Evolutionary conservation across 2,888 invertebrate species (phyloP).

Genomic region (Apodemia hepburni): DNA sequence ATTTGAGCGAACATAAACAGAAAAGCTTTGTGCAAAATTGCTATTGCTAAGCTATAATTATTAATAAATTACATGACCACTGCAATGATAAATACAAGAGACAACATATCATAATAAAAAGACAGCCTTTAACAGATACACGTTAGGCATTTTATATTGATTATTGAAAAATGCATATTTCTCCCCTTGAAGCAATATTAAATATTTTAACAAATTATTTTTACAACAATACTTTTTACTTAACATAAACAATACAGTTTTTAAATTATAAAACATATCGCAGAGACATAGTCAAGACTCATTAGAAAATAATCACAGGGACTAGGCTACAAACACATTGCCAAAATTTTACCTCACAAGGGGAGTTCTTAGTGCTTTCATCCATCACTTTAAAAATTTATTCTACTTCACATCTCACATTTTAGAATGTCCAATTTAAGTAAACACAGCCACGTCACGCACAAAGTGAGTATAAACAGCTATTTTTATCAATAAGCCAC

Average conservation of each 20-base stretch:
- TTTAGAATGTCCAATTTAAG: slow-evolving; percentile 54
- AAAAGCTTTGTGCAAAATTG: slow-evolving; percentile 48
- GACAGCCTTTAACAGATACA: not conserved
- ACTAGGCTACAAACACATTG: slow-evolving; percentile 44
- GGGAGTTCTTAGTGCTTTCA: slow-evolving; percentile 69
- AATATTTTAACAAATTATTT: slow-evolving; percentile 3
- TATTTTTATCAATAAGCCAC: slow-evolving; percentile 73
- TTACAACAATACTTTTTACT: slow-evolving; percentile 2
- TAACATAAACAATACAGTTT: not conserved
- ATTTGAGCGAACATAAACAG: slow-evolving; percentile 39
- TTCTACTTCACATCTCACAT: slow-evolving; percentile 69
- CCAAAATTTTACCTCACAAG: slow-evolving; percentile 74
- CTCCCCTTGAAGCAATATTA: slow-evolving; percentile 21
- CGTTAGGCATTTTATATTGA: not conserved
- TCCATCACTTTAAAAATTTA: slow-evolving; percentile 67
- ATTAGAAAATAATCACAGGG: slow-evolving; percentile 24
- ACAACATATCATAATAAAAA: not conserved
- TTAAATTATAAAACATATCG: not conserved
- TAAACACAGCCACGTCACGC: slow-evolving; percentile 57
- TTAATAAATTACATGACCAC: slow-evolving; percentile 5
- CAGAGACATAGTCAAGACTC: slow-evolving; percentile 1
- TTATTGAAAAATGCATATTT: slow-evolving; percentile 12
- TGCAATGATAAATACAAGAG: not conserved
- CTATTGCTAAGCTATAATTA: slow-evolving; percentile 19
- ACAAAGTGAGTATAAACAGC: slow-evolving; percentile 64